Evolutionary conservation across 1,140 invertebrate genomes (phyloP).

Genomic region (Orius insidiosus): DNA sequence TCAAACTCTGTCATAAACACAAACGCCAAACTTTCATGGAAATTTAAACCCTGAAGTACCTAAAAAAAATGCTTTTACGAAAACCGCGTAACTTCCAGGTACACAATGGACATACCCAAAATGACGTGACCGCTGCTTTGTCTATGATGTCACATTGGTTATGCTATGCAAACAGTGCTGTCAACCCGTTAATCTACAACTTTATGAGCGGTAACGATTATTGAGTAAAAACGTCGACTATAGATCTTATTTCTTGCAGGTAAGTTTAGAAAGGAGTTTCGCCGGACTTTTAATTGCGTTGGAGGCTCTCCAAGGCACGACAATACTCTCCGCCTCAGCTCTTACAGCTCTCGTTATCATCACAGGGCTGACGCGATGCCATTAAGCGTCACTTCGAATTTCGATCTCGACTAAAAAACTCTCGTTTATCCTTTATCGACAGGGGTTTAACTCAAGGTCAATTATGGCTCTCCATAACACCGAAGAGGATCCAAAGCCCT

Average conservation of each 20-base stretch:
- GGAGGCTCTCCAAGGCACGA: neutral
- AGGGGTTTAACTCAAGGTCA: too few relatives aligned
- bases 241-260: conserved; percentile 30
- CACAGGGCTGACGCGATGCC: neutral
- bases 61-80: too few relatives aligned
- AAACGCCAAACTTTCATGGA: too few relatives aligned
- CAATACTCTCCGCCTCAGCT: conserved; percentile 6
- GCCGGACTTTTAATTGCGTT: conserved; percentile 34
- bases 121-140: conserved; percentile 38
- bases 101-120: conserved; percentile 40
- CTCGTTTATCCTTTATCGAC: too few relatives aligned
- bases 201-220: conserved; percentile 68
- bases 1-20: conserved; percentile 1
- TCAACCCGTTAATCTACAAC: conserved; percentile 84
- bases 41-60: too few relatives aligned
- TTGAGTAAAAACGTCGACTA: too few relatives aligned
- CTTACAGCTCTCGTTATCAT: conserved; percentile 10
- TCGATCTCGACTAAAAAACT: too few relatives aligned
- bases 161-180: conserved; percentile 70
- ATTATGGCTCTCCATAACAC: too few relatives aligned
- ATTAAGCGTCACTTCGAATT: too few relatives aligned
- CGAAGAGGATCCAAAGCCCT: too few relatives aligned
- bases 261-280: conserved; percentile 46
- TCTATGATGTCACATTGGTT: conserved; percentile 58
- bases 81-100: conserved; percentile 33